Evolutionary conservation across 2,888 invertebrate genomes (phyloP).

Genomic region (Clostera curtula): DNA sequence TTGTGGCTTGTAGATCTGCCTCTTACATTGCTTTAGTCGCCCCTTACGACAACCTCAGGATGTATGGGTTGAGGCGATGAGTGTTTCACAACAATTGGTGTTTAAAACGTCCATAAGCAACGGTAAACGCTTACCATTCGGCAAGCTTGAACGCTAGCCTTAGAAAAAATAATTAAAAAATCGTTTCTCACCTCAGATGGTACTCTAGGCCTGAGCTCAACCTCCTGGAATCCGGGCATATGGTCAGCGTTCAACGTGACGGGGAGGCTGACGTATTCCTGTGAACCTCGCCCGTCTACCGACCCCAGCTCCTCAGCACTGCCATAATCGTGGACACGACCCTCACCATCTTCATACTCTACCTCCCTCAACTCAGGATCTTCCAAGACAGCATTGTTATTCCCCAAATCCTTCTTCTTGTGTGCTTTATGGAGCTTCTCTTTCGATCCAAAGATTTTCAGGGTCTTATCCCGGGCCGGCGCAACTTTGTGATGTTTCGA

Average conservation of each 20-base stretch:
- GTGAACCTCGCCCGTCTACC: slow-evolving; percentile 59
- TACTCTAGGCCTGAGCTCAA: slow-evolving; percentile 58
- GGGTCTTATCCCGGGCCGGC: slow-evolving; percentile 59
- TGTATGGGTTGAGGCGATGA: too few relatives aligned
- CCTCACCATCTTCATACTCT: slow-evolving; percentile 54
- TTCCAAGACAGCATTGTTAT: slow-evolving; percentile 68
- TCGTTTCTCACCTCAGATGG: slow-evolving; percentile 55
- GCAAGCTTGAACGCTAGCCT: not conserved
- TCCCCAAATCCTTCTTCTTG: slow-evolving; percentile 62
- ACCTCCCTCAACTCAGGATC: slow-evolving; percentile 61
- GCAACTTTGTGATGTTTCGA: slow-evolving; percentile 74
- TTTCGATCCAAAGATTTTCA: slow-evolving; percentile 71
- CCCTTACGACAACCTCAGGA: too few relatives aligned
- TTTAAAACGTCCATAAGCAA: too few relatives aligned
- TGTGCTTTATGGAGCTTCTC: slow-evolving; percentile 69
- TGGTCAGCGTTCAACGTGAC: slow-evolving; percentile 64
- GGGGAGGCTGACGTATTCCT: slow-evolving; percentile 66
- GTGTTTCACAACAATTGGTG: not conserved
- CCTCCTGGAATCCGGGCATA: slow-evolving; percentile 68
- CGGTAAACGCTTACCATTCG: not conserved
- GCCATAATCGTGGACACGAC: slow-evolving; percentile 48
- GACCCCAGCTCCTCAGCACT: slow-evolving; percentile 64
- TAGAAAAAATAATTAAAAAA: slow-evolving; percentile 5
- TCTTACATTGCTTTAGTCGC: too few relatives aligned
- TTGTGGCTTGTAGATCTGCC: too few relatives aligned